These are phyloP conservation scores for Chrysodeixis includens DNA, from an alignment of 2,888 invertebrate species.

Conservation along the genomic window DNA sequence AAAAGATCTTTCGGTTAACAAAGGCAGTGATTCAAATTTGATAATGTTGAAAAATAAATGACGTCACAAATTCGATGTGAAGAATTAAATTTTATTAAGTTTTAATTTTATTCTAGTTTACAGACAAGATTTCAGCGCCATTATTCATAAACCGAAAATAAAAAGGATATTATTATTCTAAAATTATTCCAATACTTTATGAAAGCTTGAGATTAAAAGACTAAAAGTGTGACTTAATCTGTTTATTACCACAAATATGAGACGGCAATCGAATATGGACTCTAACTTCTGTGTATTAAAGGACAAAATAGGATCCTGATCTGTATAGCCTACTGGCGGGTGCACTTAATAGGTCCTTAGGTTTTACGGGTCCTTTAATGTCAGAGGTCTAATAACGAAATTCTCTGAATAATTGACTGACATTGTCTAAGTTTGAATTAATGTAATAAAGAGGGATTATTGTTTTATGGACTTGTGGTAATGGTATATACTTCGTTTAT, in stretches of 20 bases:
- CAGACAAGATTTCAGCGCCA: too few relatives aligned
- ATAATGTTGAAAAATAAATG: too few relatives aligned
- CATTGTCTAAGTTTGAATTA: constrained; percentile 47
- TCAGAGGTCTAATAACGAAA: constrained; percentile 47
- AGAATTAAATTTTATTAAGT: too few relatives aligned
- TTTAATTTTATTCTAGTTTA: too few relatives aligned
- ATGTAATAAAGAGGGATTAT: constrained; percentile 23
- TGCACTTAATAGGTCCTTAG: constrained; percentile 54
- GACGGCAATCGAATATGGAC: background rate
- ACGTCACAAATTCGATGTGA: too few relatives aligned
- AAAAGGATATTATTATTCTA: background rate
- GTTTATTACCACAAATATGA: background rate
- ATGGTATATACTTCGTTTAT: background rate
- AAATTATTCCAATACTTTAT: background rate
- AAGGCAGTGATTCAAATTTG: too few relatives aligned
- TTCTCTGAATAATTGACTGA: constrained; percentile 52
- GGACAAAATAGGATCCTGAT: constrained; percentile 11
- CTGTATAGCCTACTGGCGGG: constrained; percentile 31
- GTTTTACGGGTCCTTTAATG: constrained; percentile 47
- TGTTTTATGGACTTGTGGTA: constrained; percentile 12
- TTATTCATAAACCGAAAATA: too few relatives aligned
- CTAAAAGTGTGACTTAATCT: background rate
- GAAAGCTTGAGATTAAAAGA: background rate
- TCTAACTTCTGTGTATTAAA: accelerated
- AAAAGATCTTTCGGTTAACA: background rate